These are phyloP conservation scores for Tiliqua scincoides DNA, from an alignment of 2,113 vertebrate genomes.

Conservation along the genomic window DNA sequence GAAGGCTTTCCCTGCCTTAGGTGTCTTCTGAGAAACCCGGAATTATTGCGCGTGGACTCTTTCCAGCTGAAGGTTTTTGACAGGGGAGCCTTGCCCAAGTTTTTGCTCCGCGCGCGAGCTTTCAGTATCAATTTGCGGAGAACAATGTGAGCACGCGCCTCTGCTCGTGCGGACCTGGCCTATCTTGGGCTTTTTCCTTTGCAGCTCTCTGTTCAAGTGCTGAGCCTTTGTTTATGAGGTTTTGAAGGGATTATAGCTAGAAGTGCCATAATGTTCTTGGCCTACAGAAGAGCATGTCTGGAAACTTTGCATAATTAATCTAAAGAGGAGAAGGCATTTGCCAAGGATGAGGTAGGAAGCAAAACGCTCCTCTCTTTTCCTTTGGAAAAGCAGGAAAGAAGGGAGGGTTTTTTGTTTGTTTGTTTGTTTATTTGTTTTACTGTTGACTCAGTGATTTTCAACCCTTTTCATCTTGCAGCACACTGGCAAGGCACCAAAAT, in stretches of 20 bases:
- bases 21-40: background rate
- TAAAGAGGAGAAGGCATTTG: background rate
- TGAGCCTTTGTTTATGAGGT: background rate
- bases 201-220: background rate
- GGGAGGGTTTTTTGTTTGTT: background rate
- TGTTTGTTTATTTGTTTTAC: too few relatives aligned
- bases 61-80: too few relatives aligned
- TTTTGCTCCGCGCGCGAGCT: background rate
- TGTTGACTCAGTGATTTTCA: too few relatives aligned
- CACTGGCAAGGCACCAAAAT: too few relatives aligned
- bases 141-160: background rate
- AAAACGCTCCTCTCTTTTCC: background rate
- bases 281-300: background rate
- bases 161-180: background rate
- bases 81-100: background rate
- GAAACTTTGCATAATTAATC: conserved; percentile 15
- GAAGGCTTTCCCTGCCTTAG: too few relatives aligned
- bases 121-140: background rate
- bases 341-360: background rate
- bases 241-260: conserved; percentile 1
- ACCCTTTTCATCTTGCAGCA: too few relatives aligned
- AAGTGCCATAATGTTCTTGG: background rate
- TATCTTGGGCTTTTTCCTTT: too few relatives aligned
- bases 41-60: background rate
- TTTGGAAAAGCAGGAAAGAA: background rate